A percentile compares a stretch with the other conserved stretches of the same genome.
phyloP scores from a whole-genome alignment of 1,140 invertebrate genomes.

The Chymomyza costata region DNA sequence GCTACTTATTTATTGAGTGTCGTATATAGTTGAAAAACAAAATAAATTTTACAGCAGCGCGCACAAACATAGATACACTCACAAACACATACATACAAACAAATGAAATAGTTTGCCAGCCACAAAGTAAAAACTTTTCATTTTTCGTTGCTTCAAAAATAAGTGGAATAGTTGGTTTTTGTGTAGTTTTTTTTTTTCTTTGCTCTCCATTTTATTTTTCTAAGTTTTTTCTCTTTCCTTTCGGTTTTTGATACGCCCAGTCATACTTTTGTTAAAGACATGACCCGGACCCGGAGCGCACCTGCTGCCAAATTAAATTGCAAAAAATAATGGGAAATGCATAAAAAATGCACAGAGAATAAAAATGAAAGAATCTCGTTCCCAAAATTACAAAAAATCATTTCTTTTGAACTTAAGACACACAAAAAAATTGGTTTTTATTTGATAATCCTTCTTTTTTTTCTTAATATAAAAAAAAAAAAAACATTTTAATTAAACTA shows the following conservation, averaged over 20 bases:
- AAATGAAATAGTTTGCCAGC: conserved; percentile 34
- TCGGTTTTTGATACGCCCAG: background rate
- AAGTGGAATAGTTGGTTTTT: conserved; percentile 72
- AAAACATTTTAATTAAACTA: too few species aligned
- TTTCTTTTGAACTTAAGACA: too few species aligned
- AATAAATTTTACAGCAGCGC: conserved; percentile 61
- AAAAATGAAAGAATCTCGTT: too few species aligned
- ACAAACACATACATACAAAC: too few species aligned
- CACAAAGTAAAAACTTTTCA: conserved; percentile 37
- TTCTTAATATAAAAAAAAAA: too few species aligned
- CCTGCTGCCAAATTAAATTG: conserved; percentile 65
- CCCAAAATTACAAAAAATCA: too few species aligned
- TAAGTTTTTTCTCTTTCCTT: too few species aligned
- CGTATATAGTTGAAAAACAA: conserved; percentile 38
- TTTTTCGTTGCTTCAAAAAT: conserved; percentile 38
- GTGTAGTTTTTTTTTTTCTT: too few species aligned
- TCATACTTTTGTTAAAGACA: conserved; percentile 45
- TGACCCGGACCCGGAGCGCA: conserved; percentile 51
- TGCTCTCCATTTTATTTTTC: too few species aligned
- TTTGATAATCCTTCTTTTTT: too few species aligned
- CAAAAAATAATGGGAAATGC: conserved; percentile 15
- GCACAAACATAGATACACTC: conserved; percentile 5
- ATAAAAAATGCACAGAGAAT: conserved; percentile 17
- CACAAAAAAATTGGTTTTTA: too few species aligned
- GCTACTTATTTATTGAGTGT: conserved; percentile 66